Evolutionary conservation across 2,888 invertebrate genomes (phyloP), one percentile per base, ranked within the genome.

Genomic region (Linyphia triangularis): DNA sequence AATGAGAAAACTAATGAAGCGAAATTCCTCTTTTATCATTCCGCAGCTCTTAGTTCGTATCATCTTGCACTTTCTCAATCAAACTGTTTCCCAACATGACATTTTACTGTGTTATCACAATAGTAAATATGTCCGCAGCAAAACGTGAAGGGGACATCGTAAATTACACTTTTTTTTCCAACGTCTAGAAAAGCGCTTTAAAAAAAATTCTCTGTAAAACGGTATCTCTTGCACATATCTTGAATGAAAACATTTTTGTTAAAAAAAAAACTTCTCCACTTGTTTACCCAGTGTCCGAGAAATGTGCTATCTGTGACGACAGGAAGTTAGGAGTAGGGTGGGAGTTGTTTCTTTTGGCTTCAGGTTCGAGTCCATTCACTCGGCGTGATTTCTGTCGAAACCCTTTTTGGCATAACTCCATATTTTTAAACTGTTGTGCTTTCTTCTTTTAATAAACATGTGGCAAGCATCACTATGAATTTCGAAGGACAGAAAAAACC

Each of bases 351-450:
- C 51, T 81, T 51, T 81, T 81, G 81, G 81, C 69, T 24, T 1
- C 28, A 22, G 43, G 43, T 37, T 28, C 19, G 13, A 40, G 57
- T 51, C 40, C 69, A 57, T 26, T 69, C 69, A 67, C 22, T 67
- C 51, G 24, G 28, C n/a, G 26, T 51, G 65, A 30, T 28, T 30
- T 16, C 57, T 69, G 67, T 67, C 69, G 40, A 61, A 81, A 67
- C 70, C 81, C 69, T 81, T n/a, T n/a, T 78, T 81, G 70, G 81
- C 57, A n/a, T 26, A 22, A n/a, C 57, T 69, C 81, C 81, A 70
- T 57, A 30, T 13, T 69, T 69, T 22, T 26, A 28, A 28, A 30
- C 40, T 30, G 78, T 28, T 9, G 22, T 13, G 19, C 7, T 33
- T 43, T 43, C 43, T 19, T 67, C 22, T 67, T 24, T 5, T 10